Evolutionary conservation across 2,113 vertebrate genomes (phyloP).

Genomic region (Prionailurus viverrinus): DNA sequence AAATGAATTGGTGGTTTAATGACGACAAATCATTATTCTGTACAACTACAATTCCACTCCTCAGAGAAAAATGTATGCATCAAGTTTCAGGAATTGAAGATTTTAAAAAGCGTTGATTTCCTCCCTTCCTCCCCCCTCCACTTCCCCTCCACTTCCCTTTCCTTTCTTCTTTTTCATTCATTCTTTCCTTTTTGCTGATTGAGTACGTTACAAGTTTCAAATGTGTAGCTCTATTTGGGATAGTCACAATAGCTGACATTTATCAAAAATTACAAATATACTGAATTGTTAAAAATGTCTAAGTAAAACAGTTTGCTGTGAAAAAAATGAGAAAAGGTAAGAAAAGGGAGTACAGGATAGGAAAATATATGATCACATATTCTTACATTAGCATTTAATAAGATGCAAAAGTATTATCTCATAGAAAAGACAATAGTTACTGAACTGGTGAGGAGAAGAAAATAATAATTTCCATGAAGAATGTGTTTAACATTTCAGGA

Average conservation of each 20-base stretch:
- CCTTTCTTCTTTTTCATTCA: background rate
- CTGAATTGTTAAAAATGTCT: background rate
- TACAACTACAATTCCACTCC: background rate
- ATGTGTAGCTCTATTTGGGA: background rate
- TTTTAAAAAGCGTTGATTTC: background rate
- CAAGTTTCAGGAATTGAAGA: background rate
- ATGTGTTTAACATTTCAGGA: background rate
- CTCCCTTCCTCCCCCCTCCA: background rate
- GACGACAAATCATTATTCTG: background rate
- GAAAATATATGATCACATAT: background rate
- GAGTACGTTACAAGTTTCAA: background rate
- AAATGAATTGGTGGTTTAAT: background rate
- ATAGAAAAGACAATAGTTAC: constrained; percentile 22
- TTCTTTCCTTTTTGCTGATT: background rate
- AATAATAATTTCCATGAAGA: constrained; percentile 37
- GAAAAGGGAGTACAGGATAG: background rate
- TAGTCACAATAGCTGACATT: background rate
- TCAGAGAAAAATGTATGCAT: background rate
- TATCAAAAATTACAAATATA: background rate
- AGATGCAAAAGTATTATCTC: background rate
- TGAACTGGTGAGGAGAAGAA: background rate
- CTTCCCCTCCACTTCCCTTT: too few relatives aligned
- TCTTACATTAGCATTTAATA: background rate
- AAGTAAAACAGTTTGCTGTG: background rate
- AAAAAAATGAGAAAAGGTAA: background rate